Evolutionary conservation across 2,888 invertebrate species (phyloP), one percentile per base, ranked within the genome.

Genomic region (Salpingus planirostris): DNA sequence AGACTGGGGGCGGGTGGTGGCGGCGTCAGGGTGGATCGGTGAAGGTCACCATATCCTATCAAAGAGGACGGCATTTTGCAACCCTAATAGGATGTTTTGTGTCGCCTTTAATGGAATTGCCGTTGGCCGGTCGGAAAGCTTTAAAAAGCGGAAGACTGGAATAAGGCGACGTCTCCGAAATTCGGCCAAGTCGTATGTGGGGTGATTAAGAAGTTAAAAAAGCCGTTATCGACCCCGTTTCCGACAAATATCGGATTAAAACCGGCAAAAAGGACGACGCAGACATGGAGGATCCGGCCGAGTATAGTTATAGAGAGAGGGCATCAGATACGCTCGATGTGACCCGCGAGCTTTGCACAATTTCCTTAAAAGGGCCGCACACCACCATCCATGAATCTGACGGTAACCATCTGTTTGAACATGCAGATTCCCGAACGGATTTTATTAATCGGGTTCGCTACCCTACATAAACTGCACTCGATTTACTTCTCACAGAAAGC

Each of bases 61-160:
- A 21, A 31, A 29, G 31, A 18, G 29, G 29, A 18, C 33, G 22
- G 28, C 37, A 33, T 34, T 31, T 29, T 30, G 34, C 34, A 31
- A 30, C 31, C 34, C 34, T 38, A 38, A 38, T 34, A 28, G 33
- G 31, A 34, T 38, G 38, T 38, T 38, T 38, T 38, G 34, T 38
- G 34, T 31, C 29, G 31, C 21, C 28, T 34, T 31, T 34, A 38
- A 38, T 38, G 38, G 38, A 34, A 38, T 38, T 31, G 34, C 33
- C 31, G 38, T 38, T 31, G 31, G 22, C 13, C 32, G 21, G 26
- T 12, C 21, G n/a, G n/a, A 5, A n/a, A 13, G 25, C 25, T 25
- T 34, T 33, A 34, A 34, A 38, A 34, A 38, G 30, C n/a, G n/a
- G n/a, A n/a, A n/a, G n/a, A n/a, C n/a, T n/a, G n/a, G n/a, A n/a